phyloP scores from a whole-genome alignment of 2,888 invertebrate species.

The Cryptocheilus praepositus region DNA sequence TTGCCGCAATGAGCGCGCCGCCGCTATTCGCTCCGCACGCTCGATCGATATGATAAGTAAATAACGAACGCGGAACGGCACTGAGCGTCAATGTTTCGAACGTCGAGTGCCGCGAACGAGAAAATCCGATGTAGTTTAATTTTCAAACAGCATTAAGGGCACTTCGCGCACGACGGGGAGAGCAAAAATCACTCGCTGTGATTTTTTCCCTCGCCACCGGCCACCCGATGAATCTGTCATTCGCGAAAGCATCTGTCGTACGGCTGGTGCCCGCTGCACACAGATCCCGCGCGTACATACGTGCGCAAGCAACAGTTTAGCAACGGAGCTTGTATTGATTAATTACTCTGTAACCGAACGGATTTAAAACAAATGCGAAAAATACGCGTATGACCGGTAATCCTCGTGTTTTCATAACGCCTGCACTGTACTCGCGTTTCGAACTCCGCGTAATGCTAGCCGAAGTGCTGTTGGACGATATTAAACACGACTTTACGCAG shows the following conservation, averaged over 20 bases:
- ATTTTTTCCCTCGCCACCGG: background rate
- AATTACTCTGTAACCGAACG: no score
- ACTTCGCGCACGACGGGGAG: constrained; percentile 10
- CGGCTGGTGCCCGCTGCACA: no score
- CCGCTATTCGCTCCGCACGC: background rate
- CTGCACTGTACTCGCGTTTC: no score
- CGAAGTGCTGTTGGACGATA: constrained; percentile 11
- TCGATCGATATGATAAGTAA: constrained; percentile 24
- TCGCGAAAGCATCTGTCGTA: no score
- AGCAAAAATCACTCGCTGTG: constrained; percentile 9
- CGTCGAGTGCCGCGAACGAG: constrained; percentile 24
- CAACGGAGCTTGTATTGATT: background rate
- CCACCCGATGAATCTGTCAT: constrained; percentile 1
- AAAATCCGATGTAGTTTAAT: constrained; percentile 25
- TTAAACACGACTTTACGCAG: constrained; percentile 8
- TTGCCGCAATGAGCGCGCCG: constrained; percentile 15
- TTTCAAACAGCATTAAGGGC: constrained; percentile 20
- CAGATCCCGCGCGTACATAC: no score
- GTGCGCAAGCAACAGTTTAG: constrained; percentile 1
- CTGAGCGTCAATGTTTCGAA: constrained; percentile 13
- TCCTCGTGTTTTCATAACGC: background rate
- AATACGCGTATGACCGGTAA: background rate
- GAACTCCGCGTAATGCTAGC: background rate
- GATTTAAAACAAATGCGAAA: background rate
- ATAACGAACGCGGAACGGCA: constrained; percentile 21